phyloP scores from a whole-genome alignment of 2,113 vertebrate genomes.

The Hydropotes inermis region DNA sequence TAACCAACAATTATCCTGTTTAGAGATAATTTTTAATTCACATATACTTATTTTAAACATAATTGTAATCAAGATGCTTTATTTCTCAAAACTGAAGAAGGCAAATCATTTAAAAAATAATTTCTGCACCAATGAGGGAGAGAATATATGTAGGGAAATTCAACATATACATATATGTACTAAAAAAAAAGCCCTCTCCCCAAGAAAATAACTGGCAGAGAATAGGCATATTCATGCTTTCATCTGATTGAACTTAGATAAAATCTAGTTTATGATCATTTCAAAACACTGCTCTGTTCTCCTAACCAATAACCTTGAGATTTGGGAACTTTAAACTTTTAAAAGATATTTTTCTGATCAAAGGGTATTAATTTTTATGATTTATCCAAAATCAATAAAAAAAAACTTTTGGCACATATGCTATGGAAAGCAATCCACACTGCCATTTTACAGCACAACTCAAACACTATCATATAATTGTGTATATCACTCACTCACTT shows the following conservation, averaged over 20 bases:
- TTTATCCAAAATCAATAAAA: slow-evolving; percentile 73
- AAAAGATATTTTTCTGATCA: slow-evolving; percentile 58
- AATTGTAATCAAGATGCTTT: neutral
- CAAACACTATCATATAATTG: neutral
- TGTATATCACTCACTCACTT: neutral
- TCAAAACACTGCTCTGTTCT: neutral
- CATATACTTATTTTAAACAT: neutral
- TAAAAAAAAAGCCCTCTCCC: neutral
- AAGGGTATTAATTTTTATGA: slow-evolving; percentile 49
- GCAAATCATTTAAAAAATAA: neutral
- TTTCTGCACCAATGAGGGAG: neutral
- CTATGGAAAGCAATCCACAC: slow-evolving; percentile 53
- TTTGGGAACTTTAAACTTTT: neutral
- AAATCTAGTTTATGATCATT: neutral
- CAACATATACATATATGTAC: neutral
- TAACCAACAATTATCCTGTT: neutral
- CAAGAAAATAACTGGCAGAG: neutral
- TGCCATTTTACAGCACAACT: slow-evolving; percentile 9
- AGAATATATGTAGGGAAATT: neutral
- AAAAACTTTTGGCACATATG: slow-evolving; percentile 66
- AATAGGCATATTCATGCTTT: neutral
- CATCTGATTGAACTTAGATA: neutral
- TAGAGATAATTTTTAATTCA: slow-evolving; percentile 6
- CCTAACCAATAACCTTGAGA: slow-evolving; percentile 27
- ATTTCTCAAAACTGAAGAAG: slow-evolving; percentile 35